phyloP scores from a whole-genome alignment of 2,113 vertebrate species.

The Ophiodon elongatus region DNA sequence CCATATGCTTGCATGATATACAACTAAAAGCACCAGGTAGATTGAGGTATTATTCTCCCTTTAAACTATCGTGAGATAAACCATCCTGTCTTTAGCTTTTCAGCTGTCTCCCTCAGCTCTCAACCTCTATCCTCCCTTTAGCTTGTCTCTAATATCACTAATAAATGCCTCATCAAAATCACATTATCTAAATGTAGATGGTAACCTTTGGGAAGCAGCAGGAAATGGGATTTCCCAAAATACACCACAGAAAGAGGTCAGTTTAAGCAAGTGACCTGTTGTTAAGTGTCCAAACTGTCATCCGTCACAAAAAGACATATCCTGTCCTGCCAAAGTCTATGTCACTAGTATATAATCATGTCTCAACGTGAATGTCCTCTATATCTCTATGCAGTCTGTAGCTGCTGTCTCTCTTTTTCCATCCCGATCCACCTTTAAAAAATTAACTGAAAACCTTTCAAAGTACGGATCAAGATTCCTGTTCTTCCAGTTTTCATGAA shows the following conservation, averaged over 20 bases:
- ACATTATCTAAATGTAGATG: constrained; percentile 77
- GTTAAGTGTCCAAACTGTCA: constrained; percentile 75
- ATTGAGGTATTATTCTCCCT: neutral
- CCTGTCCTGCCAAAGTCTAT: constrained; percentile 61
- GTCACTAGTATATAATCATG: constrained; percentile 40
- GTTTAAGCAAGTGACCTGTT: constrained; percentile 64
- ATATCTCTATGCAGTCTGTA: constrained; percentile 20
- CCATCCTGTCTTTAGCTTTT: constrained; percentile 27
- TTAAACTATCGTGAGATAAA: constrained; percentile 19
- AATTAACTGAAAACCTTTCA: neutral
- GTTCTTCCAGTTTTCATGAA: constrained; percentile 30
- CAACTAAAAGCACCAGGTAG: neutral
- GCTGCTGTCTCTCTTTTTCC: neutral
- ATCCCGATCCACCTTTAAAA: neutral
- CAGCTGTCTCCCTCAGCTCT: constrained; percentile 10
- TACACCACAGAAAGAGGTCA: constrained; percentile 73
- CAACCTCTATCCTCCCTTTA: constrained; percentile 40
- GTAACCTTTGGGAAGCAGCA: constrained; percentile 74
- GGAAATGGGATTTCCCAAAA: constrained; percentile 81
- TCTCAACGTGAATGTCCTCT: constrained; percentile 16
- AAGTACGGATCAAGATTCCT: neutral
- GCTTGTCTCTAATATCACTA: constrained; percentile 42
- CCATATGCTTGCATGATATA: neutral
- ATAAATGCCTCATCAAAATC: constrained; percentile 75
- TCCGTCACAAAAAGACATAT: constrained; percentile 65